Evolutionary conservation across 2,113 vertebrate genomes (phyloP).

Genomic region (Scomber colias): DNA sequence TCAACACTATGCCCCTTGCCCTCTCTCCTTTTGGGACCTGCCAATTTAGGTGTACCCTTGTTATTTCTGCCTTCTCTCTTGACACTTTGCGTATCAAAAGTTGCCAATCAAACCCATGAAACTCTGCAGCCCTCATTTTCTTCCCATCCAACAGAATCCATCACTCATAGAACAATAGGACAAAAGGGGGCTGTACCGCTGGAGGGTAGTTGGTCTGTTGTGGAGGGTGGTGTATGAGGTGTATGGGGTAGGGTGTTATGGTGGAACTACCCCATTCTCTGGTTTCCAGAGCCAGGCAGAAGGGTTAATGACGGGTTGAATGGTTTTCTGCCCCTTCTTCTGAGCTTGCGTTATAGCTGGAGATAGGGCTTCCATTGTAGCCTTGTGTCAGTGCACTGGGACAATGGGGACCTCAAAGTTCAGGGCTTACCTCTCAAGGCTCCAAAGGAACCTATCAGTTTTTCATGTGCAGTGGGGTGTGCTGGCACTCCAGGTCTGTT

Average conservation of each 20-base stretch:
- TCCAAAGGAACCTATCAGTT: slow-evolving; percentile 69
- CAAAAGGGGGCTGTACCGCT: slow-evolving; percentile 76
- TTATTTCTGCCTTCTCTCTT: slow-evolving; percentile 72
- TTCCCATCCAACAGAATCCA: slow-evolving; percentile 77
- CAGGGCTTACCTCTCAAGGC: slow-evolving; percentile 64
- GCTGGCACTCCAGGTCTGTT: slow-evolving; percentile 72
- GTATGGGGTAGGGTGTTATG: slow-evolving; percentile 72
- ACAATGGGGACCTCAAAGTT: slow-evolving; percentile 79
- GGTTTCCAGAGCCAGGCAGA: slow-evolving; percentile 66
- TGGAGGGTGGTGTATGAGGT: slow-evolving; percentile 65
- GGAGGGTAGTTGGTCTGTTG: slow-evolving; percentile 60
- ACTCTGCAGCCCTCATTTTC: slow-evolving; percentile 71
- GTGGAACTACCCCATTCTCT: slow-evolving; percentile 80
- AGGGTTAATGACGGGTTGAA: slow-evolving; percentile 81
- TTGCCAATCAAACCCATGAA: slow-evolving; percentile 79
- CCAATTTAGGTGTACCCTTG: slow-evolving; percentile 61
- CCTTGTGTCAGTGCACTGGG: slow-evolving; percentile 74
- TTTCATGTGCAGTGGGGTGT: slow-evolving; percentile 84
- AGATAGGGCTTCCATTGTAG: slow-evolving; percentile 67
- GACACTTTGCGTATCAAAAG: slow-evolving; percentile 78
- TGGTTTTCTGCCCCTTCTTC: slow-evolving; percentile 76
- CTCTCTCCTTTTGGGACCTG: slow-evolving; percentile 57
- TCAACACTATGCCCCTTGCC: slow-evolving; percentile 60
- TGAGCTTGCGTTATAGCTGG: slow-evolving; percentile 70
- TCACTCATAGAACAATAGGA: slow-evolving; percentile 78